These are phyloP conservation scores for Myodes glareolus DNA, from an alignment of 2,113 vertebrate genomes.

Conservation along the genomic window DNA sequence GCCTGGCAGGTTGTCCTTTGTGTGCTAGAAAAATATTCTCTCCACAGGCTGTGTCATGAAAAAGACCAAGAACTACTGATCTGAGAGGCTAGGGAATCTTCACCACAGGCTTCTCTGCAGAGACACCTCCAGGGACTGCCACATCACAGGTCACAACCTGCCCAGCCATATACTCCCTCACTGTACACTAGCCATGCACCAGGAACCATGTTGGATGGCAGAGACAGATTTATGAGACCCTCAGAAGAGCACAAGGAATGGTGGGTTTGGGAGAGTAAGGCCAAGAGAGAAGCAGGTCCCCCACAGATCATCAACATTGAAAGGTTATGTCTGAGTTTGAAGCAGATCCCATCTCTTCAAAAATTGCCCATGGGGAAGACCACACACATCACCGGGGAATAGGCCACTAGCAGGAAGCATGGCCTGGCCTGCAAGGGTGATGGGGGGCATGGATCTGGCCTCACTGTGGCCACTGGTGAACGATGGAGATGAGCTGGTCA, in stretches of 20 bases:
- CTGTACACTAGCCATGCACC: not conserved
- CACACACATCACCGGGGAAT: not conserved
- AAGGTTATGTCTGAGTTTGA: not conserved
- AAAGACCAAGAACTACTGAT: slow-evolving; percentile 16
- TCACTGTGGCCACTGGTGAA: not conserved
- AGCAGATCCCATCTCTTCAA: not conserved
- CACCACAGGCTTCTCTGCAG: not conserved
- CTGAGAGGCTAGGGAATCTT: not conserved
- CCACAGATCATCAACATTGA: not conserved
- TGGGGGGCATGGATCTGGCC: not conserved
- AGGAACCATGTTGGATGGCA: not conserved
- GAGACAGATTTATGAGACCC: not conserved
- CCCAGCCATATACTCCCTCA: not conserved
- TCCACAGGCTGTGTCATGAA: not conserved
- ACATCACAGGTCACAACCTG: not conserved
- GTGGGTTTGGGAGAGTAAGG: not conserved
- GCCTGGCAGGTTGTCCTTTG: not conserved
- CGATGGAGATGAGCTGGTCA: slow-evolving; percentile 87
- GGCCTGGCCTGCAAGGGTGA: not conserved
- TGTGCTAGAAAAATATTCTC: slow-evolving; percentile 11
- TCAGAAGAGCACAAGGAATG: not conserved
- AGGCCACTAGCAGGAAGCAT: not conserved
- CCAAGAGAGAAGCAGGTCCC: not conserved
- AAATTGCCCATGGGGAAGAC: not conserved
- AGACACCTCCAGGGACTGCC: not conserved